Base-by-base conservation (phyloP, 2,888 invertebrate species). In the Dendrolimus pini region DNA sequence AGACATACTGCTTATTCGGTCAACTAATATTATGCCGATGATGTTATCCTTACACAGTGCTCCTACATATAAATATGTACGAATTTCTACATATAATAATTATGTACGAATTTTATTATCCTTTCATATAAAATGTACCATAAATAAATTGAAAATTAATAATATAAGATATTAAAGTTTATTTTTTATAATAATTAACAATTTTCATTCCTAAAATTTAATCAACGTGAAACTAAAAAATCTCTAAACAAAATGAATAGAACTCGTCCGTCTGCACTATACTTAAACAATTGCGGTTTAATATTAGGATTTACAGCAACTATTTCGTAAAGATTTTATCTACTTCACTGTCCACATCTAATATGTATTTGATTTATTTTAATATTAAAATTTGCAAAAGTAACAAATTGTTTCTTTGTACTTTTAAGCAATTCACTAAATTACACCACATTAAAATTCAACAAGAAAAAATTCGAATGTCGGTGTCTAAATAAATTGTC, bases 391-490 rank as follows among this genome's bases (percentile, higher is more conserved):
- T 93, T 93, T 93, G 92, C 93, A 93, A 93, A 93, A 93, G 93
- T 93, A 93, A 93, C 93, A 92, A 93, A 93, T 92, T 85, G 92
- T 90, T 88, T 89, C 82, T 91, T 93, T 93, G 93, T 93, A 93
- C 93, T 93, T 93, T 89, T 91, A 93, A 93, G 93, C 93, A 93
- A 92, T 93, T 93, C 92, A 87, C 91, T 91, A 91, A 89, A 89
- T 89, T 87, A 90, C 90, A 87, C 87, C 82, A 82, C 82, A 84
- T 81, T 80, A 78, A 83, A 74, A 86, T 86, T 83, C 79, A 89
- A 89, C 83, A 83, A 74, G 82, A 80, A 80, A 78, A 80, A 83
- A 81, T 82, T 78, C 71, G 78, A 84, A 88, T 78, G 79, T 79
- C 65, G 78, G 82, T 77, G 81, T 82, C 82, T 89, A 89, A 90